phyloP scores from a whole-genome alignment of 2,888 invertebrate species.

The Macrosoma leucophasiata region DNA sequence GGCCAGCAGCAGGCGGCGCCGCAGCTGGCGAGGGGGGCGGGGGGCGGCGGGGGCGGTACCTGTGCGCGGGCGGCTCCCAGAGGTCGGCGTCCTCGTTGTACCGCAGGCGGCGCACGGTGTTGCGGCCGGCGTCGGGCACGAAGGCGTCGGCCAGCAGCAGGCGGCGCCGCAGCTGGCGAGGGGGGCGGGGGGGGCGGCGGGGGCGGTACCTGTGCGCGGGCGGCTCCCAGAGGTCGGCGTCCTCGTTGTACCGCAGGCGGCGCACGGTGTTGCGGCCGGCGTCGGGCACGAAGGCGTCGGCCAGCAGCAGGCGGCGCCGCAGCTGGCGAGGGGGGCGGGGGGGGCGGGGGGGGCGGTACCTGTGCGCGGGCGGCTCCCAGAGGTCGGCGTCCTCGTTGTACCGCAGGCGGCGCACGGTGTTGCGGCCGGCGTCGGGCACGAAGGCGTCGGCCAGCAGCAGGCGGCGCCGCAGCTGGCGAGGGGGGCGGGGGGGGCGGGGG shows the following conservation, averaged over 20 bases:
- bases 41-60: conserved; percentile 49
- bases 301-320: conserved; percentile 85
- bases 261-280: conserved; percentile 42
- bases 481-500: conserved; percentile 84
- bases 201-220: conserved; percentile 32
- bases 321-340: conserved; percentile 71
- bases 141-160: conserved; percentile 83
- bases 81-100: conserved; percentile 86
- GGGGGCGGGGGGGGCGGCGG: conserved; percentile 33
- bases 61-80: conserved; percentile 85
- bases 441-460: conserved; percentile 88
- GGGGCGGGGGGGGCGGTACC: conserved; percentile 86
- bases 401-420: conserved; percentile 38
- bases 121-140: conserved; percentile 77
- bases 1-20: conserved; percentile 24
- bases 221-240: conserved; percentile 50
- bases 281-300: conserved; percentile 90
- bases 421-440: conserved; percentile 77
- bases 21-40: conserved; percentile 14
- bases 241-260: conserved; percentile 48
- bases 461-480: conserved; percentile 26
- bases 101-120: conserved; percentile 38
- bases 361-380: conserved; percentile 92
- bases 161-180: conserved; percentile 49
- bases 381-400: conserved; percentile 86